These are phyloP conservation scores for Thamnophis elegans DNA, from an alignment of 2,797 vertebrate species.

Conservation along the genomic window DNA sequence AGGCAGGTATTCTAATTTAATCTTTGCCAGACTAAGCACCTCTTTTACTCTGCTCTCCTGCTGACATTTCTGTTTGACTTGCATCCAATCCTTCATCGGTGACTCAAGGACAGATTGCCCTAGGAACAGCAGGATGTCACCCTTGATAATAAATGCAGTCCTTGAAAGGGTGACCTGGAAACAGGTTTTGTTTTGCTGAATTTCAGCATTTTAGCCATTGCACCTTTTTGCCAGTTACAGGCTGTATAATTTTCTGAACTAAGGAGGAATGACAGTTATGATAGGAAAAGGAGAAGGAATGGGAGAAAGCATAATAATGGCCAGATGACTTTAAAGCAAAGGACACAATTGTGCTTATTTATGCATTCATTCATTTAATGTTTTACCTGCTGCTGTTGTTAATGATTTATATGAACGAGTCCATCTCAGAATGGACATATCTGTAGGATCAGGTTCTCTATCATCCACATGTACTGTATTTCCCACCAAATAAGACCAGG, in stretches of 20 bases:
- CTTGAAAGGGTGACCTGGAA: constrained; percentile 34
- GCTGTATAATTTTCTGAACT: not conserved
- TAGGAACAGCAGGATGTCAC: constrained; percentile 4
- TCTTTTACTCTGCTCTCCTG: not conserved
- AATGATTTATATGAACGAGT: not conserved
- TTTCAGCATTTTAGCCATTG: constrained; percentile 15
- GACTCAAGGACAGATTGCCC: not conserved
- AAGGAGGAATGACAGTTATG: not conserved
- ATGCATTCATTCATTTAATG: not conserved
- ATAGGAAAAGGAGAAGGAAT: not conserved
- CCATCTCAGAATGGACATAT: not conserved
- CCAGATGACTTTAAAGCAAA: not conserved
- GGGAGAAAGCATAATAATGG: not conserved
- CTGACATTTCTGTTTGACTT: constrained; percentile 24
- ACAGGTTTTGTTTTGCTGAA: constrained; percentile 26
- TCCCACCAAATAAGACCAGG: too few relatives aligned
- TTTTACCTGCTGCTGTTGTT: not conserved
- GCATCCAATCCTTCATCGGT: not conserved
- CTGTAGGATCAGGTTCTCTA: not conserved
- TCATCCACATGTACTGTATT: not conserved
- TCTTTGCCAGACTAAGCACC: not conserved
- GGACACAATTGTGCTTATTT: not conserved
- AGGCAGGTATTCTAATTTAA: constrained; percentile 22
- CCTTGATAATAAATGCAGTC: constrained; percentile 2
- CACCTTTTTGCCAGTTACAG: not conserved